Evolutionary conservation across 2,113 vertebrate genomes (phyloP).

Genomic region (Muntiacus reevesi): DNA sequence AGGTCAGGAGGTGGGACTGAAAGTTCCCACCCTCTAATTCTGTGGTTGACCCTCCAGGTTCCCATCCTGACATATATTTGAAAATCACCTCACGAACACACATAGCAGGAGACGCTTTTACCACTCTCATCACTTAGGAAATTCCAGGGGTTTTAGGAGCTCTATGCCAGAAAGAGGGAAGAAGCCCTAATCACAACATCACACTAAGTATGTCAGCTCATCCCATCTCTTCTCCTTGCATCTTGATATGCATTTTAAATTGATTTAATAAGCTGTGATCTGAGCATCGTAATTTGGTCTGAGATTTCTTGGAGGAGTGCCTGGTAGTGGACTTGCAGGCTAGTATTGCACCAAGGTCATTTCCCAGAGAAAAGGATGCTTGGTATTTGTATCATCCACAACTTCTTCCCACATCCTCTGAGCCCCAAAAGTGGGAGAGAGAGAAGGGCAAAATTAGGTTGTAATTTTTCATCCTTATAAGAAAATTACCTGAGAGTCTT

Average conservation of each 20-base stretch:
- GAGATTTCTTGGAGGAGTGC: neutral
- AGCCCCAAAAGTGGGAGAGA: neutral
- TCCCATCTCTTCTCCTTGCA: neutral
- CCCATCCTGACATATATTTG: neutral
- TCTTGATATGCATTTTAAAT: neutral
- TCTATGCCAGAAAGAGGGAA: neutral
- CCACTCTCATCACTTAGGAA: neutral
- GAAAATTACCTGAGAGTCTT: neutral
- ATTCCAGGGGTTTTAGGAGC: neutral
- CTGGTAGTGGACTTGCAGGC: neutral
- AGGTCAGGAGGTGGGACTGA: neutral
- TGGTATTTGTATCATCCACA: neutral
- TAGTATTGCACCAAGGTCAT: neutral
- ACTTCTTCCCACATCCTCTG: neutral
- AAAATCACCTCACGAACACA: neutral
- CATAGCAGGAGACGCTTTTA: neutral
- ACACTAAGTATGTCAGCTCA: neutral
- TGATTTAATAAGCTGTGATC: neutral
- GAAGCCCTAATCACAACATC: neutral
- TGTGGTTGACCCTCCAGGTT: neutral
- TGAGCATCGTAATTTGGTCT: neutral
- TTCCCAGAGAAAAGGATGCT: neutral
- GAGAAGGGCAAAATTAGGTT: neutral
- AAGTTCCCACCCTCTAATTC: neutral
- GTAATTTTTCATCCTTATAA: neutral